phyloP scores from a whole-genome alignment of 2,797 vertebrate species.

The Epinephelus coioides region DNA sequence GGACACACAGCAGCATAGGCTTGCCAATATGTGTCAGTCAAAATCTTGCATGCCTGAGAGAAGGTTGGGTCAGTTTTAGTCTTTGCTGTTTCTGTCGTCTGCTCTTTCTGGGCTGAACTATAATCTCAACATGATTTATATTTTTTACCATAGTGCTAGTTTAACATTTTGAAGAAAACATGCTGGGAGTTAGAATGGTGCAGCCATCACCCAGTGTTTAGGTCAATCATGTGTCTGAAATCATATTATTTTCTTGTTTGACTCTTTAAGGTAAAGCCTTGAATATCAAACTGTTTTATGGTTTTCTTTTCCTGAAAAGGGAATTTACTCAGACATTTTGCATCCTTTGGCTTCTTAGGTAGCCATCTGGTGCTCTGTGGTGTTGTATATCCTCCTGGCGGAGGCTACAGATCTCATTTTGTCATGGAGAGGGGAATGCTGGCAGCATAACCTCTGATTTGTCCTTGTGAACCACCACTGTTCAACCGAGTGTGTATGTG shows the following conservation, averaged over 20 bases:
- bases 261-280: background rate
- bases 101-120: background rate
- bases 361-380: slow-evolving; percentile 59
- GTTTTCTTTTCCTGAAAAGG: slow-evolving; percentile 10
- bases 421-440: slow-evolving; percentile 34
- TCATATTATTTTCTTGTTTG: background rate
- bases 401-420: slow-evolving; percentile 39
- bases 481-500: slow-evolving; percentile 34
- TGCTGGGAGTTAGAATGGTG: background rate
- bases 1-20: slow-evolving; percentile 13
- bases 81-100: background rate
- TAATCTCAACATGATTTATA: background rate
- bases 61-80: slow-evolving; percentile 1
- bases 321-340: slow-evolving; percentile 14
- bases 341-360: slow-evolving; percentile 29
- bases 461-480: slow-evolving; percentile 69
- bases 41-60: slow-evolving; percentile 9
- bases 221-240: background rate
- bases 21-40: slow-evolving; percentile 35
- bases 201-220: background rate
- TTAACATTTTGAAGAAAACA: background rate
- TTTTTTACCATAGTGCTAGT: background rate
- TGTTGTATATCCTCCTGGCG: slow-evolving; percentile 48
- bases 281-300: background rate
- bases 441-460: slow-evolving; percentile 44